Conservation (phyloP, 2,888 invertebrate genomes). For the Hydrotaea cyrtoneurina region DNA sequence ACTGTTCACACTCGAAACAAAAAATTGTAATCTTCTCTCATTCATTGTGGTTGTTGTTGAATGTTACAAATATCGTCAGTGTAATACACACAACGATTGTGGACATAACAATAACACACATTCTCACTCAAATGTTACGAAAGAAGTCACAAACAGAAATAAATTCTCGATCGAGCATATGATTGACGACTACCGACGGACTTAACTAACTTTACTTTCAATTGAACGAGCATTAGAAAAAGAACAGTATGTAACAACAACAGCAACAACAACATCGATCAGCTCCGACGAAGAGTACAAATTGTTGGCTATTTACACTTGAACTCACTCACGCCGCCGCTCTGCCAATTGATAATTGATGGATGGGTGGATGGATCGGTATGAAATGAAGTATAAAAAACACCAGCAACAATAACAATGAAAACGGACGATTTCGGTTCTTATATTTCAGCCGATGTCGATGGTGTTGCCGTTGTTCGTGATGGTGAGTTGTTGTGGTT, state of each 20-base stretch:
- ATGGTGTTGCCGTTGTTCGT: background rate
- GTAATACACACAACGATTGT: constrained; percentile 17
- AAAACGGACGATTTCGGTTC: background rate
- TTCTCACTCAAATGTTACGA: constrained; percentile 5
- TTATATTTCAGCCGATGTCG: background rate
- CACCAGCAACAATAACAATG: background rate
- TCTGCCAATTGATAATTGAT: constrained; percentile 38
- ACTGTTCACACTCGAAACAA: constrained; percentile 8
- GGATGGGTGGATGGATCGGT: background rate
- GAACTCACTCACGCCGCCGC: constrained; percentile 26
- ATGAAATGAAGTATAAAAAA: constrained; percentile 6
- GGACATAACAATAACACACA: constrained; percentile 39
- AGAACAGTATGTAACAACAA: background rate
- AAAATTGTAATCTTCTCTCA: constrained; percentile 26
- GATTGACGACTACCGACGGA: constrained; percentile 30
- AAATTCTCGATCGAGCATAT: constrained; percentile 40
- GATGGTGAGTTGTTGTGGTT: constrained; percentile 15
- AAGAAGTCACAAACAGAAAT: constrained; percentile 24
- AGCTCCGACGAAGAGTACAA: background rate
- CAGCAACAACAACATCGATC: background rate
- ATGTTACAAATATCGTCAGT: constrained; percentile 21
- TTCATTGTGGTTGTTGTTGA: background rate
- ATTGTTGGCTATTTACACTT: constrained; percentile 44
- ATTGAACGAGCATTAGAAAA: constrained; percentile 28
- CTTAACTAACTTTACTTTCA: constrained; percentile 16